A percentile compares a stretch with the other conserved stretches of the same genome.
These are phyloP conservation scores for Tychaedon coryphoeus DNA, from an alignment of 2,113 vertebrate genomes.

Conservation along the genomic window DNA sequence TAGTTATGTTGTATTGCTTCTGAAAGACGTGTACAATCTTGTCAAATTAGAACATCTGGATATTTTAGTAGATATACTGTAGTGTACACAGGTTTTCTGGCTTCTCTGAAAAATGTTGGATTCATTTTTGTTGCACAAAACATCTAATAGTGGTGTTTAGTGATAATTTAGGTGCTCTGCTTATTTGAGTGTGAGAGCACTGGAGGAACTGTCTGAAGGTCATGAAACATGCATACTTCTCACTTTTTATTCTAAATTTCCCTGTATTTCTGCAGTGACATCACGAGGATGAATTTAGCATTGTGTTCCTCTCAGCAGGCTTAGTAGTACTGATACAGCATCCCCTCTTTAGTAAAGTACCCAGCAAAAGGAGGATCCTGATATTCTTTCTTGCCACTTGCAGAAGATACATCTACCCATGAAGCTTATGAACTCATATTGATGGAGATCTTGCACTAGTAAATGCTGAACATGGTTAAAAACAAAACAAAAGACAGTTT, in stretches of 20 bases:
- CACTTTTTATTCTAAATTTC: not conserved
- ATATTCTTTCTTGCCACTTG: not conserved
- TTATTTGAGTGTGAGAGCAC: not conserved
- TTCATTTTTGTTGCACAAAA: not conserved
- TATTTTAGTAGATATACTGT: not conserved
- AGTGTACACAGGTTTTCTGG: not conserved
- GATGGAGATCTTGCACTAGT: not conserved
- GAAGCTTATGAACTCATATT: not conserved
- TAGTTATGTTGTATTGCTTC: constrained; percentile 21
- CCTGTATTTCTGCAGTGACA: not conserved
- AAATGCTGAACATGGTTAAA: not conserved
- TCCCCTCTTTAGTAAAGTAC: not conserved
- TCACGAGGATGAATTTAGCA: not conserved
- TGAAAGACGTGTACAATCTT: not conserved
- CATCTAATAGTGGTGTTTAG: not conserved
- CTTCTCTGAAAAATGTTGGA: not conserved
- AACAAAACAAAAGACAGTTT: not conserved
- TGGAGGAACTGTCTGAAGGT: not conserved
- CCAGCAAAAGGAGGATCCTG: not conserved
- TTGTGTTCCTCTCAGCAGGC: not conserved
- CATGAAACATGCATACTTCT: not conserved
- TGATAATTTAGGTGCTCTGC: not conserved
- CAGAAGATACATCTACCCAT: not conserved
- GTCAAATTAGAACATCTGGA: not conserved
- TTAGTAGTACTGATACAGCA: not conserved